Conservation (phyloP, 35 echinoderm and acorn worm genomes). For the Strongylocentrotus purpuratus region DNA sequence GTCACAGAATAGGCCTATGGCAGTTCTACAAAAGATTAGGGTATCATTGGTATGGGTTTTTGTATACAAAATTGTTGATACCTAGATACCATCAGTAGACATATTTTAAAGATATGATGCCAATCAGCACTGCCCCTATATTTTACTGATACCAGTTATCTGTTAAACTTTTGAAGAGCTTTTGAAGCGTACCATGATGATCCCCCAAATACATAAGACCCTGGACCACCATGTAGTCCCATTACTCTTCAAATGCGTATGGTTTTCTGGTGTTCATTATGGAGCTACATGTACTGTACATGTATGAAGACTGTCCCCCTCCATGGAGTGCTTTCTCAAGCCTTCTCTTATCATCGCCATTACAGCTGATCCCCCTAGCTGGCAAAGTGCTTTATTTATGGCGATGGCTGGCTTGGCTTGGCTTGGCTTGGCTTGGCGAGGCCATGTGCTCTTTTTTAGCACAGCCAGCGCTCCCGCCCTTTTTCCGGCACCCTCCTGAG, state of each 20-base stretch:
- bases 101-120: background rate
- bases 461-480: background rate
- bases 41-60: background rate
- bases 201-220: background rate
- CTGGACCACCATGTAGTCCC: background rate
- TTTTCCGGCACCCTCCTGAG: conserved; percentile 37
- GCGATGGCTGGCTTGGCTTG: background rate
- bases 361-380: background rate
- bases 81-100: background rate
- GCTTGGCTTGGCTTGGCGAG: background rate
- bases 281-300: background rate
- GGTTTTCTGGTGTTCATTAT: background rate
- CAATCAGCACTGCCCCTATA: background rate
- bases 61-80: background rate
- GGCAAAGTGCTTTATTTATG: background rate
- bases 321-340: background rate
- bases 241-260: background rate
- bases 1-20: too few relatives aligned
- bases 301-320: background rate
- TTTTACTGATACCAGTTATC: background rate
- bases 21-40: too few relatives aligned
- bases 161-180: background rate
- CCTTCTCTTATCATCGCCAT: conserved; percentile 6
- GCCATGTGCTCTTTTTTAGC: background rate
- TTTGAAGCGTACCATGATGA: background rate